A percentile compares a stretch with the other conserved stretches of the same genome.
Conservation (phyloP, 2,888 invertebrate species). For the Celastrina argiolus region DNA sequence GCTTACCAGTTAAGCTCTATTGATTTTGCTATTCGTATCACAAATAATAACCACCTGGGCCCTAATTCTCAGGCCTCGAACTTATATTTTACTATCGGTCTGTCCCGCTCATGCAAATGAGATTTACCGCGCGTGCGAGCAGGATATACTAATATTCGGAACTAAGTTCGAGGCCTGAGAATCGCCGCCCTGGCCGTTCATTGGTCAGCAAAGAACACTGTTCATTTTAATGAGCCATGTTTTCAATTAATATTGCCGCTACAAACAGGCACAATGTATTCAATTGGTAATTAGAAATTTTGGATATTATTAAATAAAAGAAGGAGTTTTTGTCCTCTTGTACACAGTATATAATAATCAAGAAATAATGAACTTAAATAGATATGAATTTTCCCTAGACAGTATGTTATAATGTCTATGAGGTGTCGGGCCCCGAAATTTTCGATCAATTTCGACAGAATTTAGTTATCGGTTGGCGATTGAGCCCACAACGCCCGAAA, state of each 20-base stretch:
- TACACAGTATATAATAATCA: too few relatives aligned
- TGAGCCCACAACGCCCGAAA: constrained; percentile 60
- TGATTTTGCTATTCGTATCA: constrained; percentile 4
- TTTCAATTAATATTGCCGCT: background rate
- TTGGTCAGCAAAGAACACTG: background rate
- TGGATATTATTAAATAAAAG: background rate
- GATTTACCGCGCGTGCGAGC: too few relatives aligned
- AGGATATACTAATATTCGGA: too few relatives aligned
- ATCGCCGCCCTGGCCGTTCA: too few relatives aligned
- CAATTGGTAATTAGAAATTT: background rate
- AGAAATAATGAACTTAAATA: too few relatives aligned
- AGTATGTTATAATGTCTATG: background rate
- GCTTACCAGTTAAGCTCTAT: constrained; percentile 8
- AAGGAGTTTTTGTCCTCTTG: background rate
- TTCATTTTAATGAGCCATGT: constrained; percentile 3
- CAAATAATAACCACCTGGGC: background rate
- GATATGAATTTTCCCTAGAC: too few relatives aligned
- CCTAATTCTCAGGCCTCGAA: too few relatives aligned
- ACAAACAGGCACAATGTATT: background rate
- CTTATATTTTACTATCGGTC: too few relatives aligned
- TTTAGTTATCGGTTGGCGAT: constrained; percentile 63
- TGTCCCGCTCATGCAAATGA: too few relatives aligned
- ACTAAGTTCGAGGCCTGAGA: too few relatives aligned
- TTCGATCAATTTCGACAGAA: constrained; percentile 50
- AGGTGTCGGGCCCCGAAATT: constrained; percentile 28